Evolutionary conservation across 2,888 invertebrate species (phyloP).

Genomic region (Eumacrocentrus americanus): DNA sequence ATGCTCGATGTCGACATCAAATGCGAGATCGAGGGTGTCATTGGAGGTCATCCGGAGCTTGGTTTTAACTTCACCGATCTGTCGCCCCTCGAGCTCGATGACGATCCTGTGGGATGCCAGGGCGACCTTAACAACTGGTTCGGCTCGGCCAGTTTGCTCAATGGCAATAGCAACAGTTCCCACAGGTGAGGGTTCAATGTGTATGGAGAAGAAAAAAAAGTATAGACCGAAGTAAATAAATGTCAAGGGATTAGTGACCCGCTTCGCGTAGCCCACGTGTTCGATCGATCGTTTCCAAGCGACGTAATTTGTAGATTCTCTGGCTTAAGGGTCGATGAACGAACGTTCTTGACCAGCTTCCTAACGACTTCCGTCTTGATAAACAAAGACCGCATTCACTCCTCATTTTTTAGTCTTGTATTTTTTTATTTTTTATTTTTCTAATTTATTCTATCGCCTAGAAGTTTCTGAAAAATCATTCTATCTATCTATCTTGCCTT

Average conservation of each 20-base stretch:
- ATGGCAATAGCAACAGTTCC: slow-evolving; percentile 57
- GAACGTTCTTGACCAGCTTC: slow-evolving; percentile 61
- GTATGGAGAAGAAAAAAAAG: slow-evolving; percentile 10
- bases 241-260: slow-evolving; percentile 34
- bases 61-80: slow-evolving; percentile 68
- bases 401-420: slow-evolving; percentile 1
- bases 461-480: background rate
- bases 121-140: slow-evolving; percentile 55
- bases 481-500: slow-evolving; percentile 20
- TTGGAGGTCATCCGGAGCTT: slow-evolving; percentile 68
- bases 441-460: background rate
- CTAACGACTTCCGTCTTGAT: slow-evolving; percentile 67
- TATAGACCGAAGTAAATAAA: slow-evolving; percentile 10
- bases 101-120: slow-evolving; percentile 61
- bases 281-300: slow-evolving; percentile 41
- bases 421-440: background rate
- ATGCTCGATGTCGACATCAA: slow-evolving; percentile 91
- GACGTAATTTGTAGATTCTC: slow-evolving; percentile 42
- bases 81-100: slow-evolving; percentile 69
- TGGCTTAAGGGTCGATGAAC: slow-evolving; percentile 65
- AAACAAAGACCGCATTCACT: slow-evolving; percentile 14
- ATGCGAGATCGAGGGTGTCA: slow-evolving; percentile 81
- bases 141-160: slow-evolving; percentile 52
- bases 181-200: slow-evolving; percentile 47
- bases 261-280: slow-evolving; percentile 24